phyloP scores from a whole-genome alignment of 2,113 vertebrate genomes.

The Malurus melanocephalus region DNA sequence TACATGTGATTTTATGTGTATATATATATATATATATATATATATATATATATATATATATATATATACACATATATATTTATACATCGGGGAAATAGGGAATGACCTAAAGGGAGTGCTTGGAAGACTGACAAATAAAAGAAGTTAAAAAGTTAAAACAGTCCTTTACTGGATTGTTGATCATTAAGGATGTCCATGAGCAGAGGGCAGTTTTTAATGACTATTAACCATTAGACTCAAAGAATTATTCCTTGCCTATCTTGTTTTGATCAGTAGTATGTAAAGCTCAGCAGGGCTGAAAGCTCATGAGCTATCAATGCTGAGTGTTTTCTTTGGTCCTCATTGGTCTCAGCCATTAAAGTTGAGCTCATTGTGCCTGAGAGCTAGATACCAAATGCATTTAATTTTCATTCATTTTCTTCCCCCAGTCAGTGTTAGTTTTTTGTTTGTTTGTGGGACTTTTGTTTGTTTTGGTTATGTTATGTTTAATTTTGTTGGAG shows the following conservation, averaged over 20 bases:
- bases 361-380: neutral
- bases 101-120: neutral
- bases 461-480: neutral
- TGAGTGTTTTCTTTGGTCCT: neutral
- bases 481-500: neutral
- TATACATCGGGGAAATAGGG: neutral
- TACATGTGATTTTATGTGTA: fast-evolving
- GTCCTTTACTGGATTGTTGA: neutral
- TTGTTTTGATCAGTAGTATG: neutral
- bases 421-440: neutral
- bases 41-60: neutral
- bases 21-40: neutral
- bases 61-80: neutral
- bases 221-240: neutral
- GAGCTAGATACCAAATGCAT: neutral
- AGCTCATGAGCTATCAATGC: neutral
- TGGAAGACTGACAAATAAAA: neutral
- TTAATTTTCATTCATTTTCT: neutral
- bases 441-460: neutral
- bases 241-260: neutral
- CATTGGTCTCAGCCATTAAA: neutral
- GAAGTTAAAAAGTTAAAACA: neutral
- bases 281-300: neutral
- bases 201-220: neutral
- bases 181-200: neutral